Base-by-base conservation (phyloP, 2,888 invertebrate species). In the Cremastinae sp. region DNA sequence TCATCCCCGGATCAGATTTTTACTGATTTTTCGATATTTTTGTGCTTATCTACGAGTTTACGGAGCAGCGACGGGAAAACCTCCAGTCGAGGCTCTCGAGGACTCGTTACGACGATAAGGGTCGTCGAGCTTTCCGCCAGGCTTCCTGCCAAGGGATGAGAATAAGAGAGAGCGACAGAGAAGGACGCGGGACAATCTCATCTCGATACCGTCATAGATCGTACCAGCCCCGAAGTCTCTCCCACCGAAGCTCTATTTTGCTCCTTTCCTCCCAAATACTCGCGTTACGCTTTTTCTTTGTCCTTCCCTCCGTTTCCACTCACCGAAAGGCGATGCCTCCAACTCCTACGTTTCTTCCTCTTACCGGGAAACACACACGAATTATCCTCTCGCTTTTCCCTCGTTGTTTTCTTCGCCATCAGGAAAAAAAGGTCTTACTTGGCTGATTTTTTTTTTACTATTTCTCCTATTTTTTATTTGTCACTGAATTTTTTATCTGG, bases 141-240 rank as follows among this genome's bases (percentile, higher is more conserved):
- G 69, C 64, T 59, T 38, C 76, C 78, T 70, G 56, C 58, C 43
- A 58, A 59, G 56, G 62, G 59, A 59, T 65, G 22, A 41, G 41
- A 58, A 58, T 56, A 70, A 74, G 54, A 58, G 53, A 14, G 38
- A 53, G 74, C 14, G 62, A 43, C 53, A 38, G 8, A 51, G 49
- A 69, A 69, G 59, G 66, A 87, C 85, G 84, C 84, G 84, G 87
- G 87, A 89, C 88, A 89, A 89, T 89, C 88, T 89, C 89, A 89
- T 89, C 88, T 88, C 87, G 86, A 89, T 88, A 87, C 89, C 88
- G 83, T 88, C 89, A 88, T 89, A 89, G 85, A 89, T 89, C 87
- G 87, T 87, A 86, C 82, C 82, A 87, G 85, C 85, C n/a, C 84
- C 84, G 86, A 87, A 85, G 85, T 84, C 84, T 89, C 88, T 89